phyloP scores from a whole-genome alignment of 2,797 vertebrate species.

The Sebastes jordani region DNA sequence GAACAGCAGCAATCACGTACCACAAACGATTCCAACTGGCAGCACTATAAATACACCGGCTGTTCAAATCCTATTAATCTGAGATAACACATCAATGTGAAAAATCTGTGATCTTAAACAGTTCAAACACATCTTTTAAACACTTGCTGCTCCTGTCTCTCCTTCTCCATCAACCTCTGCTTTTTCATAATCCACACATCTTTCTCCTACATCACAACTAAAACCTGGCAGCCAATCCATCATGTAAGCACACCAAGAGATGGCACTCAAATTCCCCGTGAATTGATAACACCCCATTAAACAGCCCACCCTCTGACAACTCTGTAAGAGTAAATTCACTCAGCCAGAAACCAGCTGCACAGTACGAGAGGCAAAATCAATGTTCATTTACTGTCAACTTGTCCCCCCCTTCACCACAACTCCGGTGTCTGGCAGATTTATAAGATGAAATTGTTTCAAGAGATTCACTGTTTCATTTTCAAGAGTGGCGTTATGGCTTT shows the following conservation, averaged over 20 bases:
- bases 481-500: slow-evolving; percentile 34
- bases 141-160: not conserved
- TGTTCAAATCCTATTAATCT: slow-evolving; percentile 49
- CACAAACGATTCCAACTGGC: slow-evolving; percentile 20
- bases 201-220: slow-evolving; percentile 19
- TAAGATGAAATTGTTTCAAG: slow-evolving; percentile 58
- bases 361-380: slow-evolving; percentile 65
- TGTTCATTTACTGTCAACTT: slow-evolving; percentile 74
- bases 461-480: slow-evolving; percentile 55
- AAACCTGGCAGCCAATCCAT: slow-evolving; percentile 36
- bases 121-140: slow-evolving; percentile 20
- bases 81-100: not conserved
- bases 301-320: slow-evolving; percentile 67
- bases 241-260: slow-evolving; percentile 44
- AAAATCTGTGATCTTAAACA: slow-evolving; percentile 26
- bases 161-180: not conserved
- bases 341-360: slow-evolving; percentile 68
- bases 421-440: slow-evolving; percentile 48
- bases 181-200: slow-evolving; percentile 2
- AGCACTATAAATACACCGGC: slow-evolving; percentile 41
- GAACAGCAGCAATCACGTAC: slow-evolving; percentile 28
- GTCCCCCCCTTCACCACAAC: slow-evolving; percentile 41
- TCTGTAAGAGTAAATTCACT: slow-evolving; percentile 61
- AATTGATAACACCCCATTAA: slow-evolving; percentile 73
- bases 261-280: slow-evolving; percentile 46